phyloP scores from a whole-genome alignment of 2,888 invertebrate species.

The Andrena haemorrhoa region DNA sequence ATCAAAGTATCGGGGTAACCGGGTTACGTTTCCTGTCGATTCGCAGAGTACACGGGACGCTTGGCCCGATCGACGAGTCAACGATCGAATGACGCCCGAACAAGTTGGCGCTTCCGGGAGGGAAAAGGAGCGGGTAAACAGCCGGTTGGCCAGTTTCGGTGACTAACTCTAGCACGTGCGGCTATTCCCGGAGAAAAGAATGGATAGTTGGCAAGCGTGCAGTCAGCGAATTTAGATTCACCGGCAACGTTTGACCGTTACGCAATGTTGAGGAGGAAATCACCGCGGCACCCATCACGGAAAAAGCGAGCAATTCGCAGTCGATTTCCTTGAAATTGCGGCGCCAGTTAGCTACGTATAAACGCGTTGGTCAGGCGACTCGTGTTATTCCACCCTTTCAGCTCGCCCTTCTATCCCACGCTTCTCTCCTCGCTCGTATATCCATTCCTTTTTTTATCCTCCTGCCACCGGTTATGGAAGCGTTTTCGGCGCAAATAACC shows the following conservation, averaged over 20 bases:
- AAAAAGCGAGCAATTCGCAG: conserved; percentile 18
- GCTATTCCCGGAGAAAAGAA: conserved; percentile 67
- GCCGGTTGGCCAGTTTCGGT: conserved; percentile 65
- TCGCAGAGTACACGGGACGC: neutral
- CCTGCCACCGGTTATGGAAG: neutral
- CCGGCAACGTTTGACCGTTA: conserved; percentile 59
- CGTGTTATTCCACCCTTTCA: neutral
- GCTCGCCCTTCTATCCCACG: too few species aligned
- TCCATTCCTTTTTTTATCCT: conserved; percentile 17
- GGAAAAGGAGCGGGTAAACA: conserved; percentile 71
- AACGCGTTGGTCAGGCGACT: neutral
- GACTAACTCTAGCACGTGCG: conserved; percentile 61
- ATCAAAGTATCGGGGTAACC: conserved; percentile 39
- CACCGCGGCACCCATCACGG: conserved; percentile 22
- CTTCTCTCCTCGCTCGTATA: neutral
- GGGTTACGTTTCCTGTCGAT: conserved; percentile 42
- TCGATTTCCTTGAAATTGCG: conserved; percentile 20
- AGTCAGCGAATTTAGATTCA: conserved; percentile 69
- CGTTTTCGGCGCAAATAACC: conserved; percentile 35
- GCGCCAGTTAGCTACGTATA: neutral
- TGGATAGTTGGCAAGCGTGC: conserved; percentile 67
- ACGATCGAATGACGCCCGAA: conserved; percentile 7
- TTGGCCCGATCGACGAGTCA: conserved; percentile 26
- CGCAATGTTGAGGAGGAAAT: conserved; percentile 67
- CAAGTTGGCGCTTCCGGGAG: conserved; percentile 51